These are phyloP conservation scores for Lerista edwardsae DNA, from an alignment of 2,797 vertebrate genomes.

Conservation along the genomic window DNA sequence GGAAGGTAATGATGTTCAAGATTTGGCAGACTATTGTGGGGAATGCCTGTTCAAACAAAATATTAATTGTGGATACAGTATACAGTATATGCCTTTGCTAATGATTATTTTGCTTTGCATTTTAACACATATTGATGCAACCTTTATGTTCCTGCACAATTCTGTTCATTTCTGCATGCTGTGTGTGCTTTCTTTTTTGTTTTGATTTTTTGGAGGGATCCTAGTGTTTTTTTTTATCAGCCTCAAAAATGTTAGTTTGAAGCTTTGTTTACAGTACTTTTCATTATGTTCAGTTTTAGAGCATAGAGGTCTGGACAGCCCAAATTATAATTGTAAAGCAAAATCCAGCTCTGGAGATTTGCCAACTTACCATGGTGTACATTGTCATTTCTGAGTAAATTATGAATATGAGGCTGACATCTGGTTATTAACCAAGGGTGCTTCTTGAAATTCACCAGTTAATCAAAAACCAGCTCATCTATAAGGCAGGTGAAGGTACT, in stretches of 20 bases:
- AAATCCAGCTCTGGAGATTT: background rate
- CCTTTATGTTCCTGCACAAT: background rate
- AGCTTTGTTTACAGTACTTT: background rate
- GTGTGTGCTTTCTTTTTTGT: too few species aligned
- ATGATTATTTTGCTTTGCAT: too few species aligned
- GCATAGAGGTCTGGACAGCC: background rate
- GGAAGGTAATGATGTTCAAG: background rate
- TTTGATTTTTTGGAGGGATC: too few species aligned
- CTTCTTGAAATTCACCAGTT: background rate
- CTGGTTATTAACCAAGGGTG: background rate
- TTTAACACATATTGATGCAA: too few species aligned
- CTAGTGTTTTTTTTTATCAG: background rate
- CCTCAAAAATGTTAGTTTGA: background rate
- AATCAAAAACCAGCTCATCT: too few species aligned
- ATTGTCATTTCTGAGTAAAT: background rate
- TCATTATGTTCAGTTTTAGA: background rate
- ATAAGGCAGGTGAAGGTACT: too few species aligned
- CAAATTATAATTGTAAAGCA: background rate
- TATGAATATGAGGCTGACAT: background rate
- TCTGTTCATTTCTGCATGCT: too few species aligned
- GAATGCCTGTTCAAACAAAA: background rate
- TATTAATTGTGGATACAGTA: background rate
- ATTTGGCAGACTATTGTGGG: background rate
- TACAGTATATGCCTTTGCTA: too few species aligned
- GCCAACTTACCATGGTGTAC: background rate